Conservation (phyloP, 2,888 invertebrate genomes). For the Zaprionus lineosus region DNA sequence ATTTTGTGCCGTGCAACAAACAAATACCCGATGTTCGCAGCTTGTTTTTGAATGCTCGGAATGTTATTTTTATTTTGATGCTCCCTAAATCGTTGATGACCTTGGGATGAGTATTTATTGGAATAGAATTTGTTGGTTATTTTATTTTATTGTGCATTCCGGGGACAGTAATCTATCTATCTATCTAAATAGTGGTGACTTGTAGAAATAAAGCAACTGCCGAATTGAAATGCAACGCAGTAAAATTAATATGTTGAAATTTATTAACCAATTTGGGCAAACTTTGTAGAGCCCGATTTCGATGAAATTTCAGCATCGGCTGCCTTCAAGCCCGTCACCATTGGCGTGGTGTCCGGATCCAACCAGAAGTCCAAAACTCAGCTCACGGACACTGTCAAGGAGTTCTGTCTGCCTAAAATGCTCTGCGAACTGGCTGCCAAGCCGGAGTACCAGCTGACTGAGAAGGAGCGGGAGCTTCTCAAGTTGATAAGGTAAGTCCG, state of each 20-base stretch:
- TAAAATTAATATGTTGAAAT: neutral
- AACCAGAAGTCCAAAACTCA: conserved; percentile 71
- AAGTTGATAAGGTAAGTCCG: conserved; percentile 81
- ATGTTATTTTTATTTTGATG: too few species aligned
- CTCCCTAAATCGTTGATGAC: too few species aligned
- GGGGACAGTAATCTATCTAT: too few species aligned
- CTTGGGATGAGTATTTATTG: too few species aligned
- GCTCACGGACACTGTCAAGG: conserved; percentile 81
- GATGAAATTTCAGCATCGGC: conserved; percentile 77
- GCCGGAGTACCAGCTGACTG: conserved; percentile 80
- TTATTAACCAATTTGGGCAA: neutral
- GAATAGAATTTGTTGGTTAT: too few species aligned
- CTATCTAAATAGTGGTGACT: too few species aligned
- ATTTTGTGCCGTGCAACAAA: too few species aligned
- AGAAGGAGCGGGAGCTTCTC: conserved; percentile 82
- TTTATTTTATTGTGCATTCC: too few species aligned
- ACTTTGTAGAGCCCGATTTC: conserved; percentile 72
- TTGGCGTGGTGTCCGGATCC: conserved; percentile 52
- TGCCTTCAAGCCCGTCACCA: conserved; percentile 52
- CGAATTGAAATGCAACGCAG: conserved; percentile 2
- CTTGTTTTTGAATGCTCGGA: too few species aligned
- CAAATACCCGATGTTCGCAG: too few species aligned
- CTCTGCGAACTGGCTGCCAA: conserved; percentile 83
- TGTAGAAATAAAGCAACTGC: conserved; percentile 12
- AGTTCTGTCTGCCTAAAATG: conserved; percentile 83